Evolutionary conservation across 2,797 vertebrate species (phyloP).

Genomic region (Graptemys geographica): DNA sequence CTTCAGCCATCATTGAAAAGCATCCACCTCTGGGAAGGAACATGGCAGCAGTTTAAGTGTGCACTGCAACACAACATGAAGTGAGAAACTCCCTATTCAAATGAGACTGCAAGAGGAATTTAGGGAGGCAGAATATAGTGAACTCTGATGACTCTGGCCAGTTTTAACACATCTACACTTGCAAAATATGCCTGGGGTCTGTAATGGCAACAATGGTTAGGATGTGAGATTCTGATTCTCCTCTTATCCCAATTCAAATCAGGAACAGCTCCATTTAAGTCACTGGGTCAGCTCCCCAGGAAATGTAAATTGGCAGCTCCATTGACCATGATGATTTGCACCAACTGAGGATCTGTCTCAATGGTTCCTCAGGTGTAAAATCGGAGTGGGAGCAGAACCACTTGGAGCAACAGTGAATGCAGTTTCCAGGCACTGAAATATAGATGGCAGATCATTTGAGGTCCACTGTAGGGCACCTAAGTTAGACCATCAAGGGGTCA

Average conservation of each 20-base stretch:
- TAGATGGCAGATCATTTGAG: neutral
- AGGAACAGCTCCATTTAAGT: neutral
- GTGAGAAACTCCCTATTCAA: constrained; percentile 45
- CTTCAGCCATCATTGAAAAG: constrained; percentile 53
- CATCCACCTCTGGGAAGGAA: constrained; percentile 57
- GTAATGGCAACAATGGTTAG: neutral
- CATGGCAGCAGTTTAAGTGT: constrained; percentile 24
- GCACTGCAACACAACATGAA: constrained; percentile 38
- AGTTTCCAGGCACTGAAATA: neutral
- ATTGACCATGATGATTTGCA: neutral
- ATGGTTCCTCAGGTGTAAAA: neutral
- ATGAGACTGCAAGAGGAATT: constrained; percentile 28
- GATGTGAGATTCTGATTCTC: neutral
- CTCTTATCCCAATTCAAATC: neutral
- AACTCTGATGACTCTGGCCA: neutral
- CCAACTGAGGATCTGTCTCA: neutral
- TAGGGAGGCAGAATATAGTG: constrained; percentile 5
- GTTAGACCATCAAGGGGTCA: neutral
- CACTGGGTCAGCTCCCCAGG: neutral
- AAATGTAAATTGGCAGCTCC: neutral
- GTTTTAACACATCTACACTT: neutral
- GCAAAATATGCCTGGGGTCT: neutral
- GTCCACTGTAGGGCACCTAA: neutral
- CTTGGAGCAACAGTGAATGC: neutral
- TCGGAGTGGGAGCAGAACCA: neutral